Conservation (phyloP, 2,888 invertebrate genomes). For the Sabatieria punctata region DNA sequence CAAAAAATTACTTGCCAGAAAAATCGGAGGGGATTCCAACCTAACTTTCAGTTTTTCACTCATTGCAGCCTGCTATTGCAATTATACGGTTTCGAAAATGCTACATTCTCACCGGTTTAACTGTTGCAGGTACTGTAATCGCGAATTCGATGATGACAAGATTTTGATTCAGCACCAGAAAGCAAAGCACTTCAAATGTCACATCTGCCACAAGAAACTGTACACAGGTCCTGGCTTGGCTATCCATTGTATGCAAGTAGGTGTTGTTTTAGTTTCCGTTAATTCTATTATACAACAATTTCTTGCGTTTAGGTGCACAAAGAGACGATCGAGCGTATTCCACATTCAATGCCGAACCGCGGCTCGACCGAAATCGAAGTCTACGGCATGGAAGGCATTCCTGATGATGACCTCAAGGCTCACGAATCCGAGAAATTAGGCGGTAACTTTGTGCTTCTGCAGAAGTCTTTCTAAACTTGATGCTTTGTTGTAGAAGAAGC, state of each 20-base stretch:
- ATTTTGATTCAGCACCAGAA: conserved; percentile 98
- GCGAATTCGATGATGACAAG: conserved; percentile 99
- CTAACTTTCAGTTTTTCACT: background rate
- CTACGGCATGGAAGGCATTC: conserved; percentile 99
- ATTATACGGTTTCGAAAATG: too few species aligned
- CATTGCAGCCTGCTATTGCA: background rate
- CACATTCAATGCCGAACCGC: conserved; percentile 88
- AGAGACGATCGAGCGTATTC: conserved; percentile 98
- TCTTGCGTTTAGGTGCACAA: conserved; percentile 64
- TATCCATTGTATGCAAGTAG: conserved; percentile 97
- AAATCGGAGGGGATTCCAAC: too few species aligned
- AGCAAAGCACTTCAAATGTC: conserved; percentile 99
- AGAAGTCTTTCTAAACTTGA: background rate
- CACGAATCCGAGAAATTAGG: conserved; percentile 60
- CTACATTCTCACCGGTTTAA: background rate
- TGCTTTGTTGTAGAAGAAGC: too few species aligned
- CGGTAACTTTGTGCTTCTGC: background rate
- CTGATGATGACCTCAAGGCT: conserved; percentile 76
- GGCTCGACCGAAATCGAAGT: conserved; percentile 98
- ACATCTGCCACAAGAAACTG: conserved; percentile 96
- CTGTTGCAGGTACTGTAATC: conserved; percentile 79
- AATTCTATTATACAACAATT: background rate
- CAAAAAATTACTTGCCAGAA: too few species aligned
- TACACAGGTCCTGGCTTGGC: conserved; percentile 95
- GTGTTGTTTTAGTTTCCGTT: conserved; percentile 10